These are phyloP conservation scores for Botrylloides violaceus DNA, from an alignment of 23 tunicate genomes.

Conservation along the genomic window DNA sequence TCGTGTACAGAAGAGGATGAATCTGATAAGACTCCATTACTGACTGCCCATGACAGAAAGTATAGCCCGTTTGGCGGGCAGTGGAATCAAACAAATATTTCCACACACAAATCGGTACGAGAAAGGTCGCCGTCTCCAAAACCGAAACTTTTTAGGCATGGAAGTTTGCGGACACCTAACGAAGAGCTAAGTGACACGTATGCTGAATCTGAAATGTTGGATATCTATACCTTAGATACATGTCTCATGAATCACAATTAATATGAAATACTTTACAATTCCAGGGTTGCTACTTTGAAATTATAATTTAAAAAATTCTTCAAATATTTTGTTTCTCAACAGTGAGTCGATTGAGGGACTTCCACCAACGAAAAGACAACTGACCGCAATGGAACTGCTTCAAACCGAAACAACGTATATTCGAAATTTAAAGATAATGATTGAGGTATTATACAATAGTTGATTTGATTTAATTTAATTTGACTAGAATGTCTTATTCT, in stretches of 20 bases:
- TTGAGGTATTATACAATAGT: conserved; percentile 31
- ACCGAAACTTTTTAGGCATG: background rate
- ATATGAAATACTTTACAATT: too few relatives aligned
- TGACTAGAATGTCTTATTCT: too few relatives aligned
- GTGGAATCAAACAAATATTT: background rate
- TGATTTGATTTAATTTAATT: background rate
- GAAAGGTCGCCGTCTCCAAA: background rate
- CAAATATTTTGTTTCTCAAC: background rate
- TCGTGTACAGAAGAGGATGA: background rate
- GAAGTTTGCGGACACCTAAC: too few relatives aligned
- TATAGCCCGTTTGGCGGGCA: conserved; percentile 8
- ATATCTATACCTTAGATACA: background rate
- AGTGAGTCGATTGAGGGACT: conserved; percentile 18
- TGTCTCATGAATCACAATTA: background rate
- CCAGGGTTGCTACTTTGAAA: too few relatives aligned
- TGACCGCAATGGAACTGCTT: conserved; percentile 88
- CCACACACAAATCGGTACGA: background rate
- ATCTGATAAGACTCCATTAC: background rate
- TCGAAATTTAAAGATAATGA: conserved; percentile 59
- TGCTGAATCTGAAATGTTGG: conserved; percentile 14
- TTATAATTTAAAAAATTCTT: background rate
- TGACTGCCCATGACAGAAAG: conserved; percentile 16
- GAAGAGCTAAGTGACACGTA: too few relatives aligned
- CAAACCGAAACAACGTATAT: conserved; percentile 90
- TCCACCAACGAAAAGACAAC: conserved; percentile 17